Evolutionary conservation across 1,140 invertebrate species (phyloP).

Genomic region (Danaus plexippus): DNA sequence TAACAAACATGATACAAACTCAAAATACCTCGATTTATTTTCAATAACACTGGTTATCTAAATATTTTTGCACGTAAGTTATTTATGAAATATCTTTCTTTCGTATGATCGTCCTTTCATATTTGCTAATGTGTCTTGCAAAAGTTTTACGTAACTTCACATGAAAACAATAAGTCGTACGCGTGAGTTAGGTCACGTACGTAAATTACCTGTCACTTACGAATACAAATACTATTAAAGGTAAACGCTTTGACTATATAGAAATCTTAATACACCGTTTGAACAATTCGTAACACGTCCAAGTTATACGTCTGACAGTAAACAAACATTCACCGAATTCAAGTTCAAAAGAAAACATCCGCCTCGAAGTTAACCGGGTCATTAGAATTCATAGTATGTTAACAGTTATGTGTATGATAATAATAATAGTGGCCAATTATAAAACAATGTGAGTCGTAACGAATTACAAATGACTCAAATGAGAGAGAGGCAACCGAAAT

Average conservation of each 20-base stretch:
- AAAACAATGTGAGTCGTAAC: slow-evolving; percentile 21
- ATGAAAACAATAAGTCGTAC: slow-evolving; percentile 1
- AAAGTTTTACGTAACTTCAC: too few species aligned
- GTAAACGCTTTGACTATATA: slow-evolving; percentile 6
- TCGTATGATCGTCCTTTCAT: too few species aligned
- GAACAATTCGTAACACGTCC: slow-evolving; percentile 1
- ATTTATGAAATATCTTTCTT: too few species aligned
- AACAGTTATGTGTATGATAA: slow-evolving; percentile 14
- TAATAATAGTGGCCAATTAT: slow-evolving; percentile 22
- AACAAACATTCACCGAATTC: slow-evolving; percentile 7
- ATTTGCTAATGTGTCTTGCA: too few species aligned
- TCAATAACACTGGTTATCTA: too few species aligned
- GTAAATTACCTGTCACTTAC: too few species aligned
- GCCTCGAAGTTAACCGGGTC: slow-evolving; percentile 4
- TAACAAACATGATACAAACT: too few species aligned
- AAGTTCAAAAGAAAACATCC: slow-evolving; percentile 10
- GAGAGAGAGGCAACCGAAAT: slow-evolving; percentile 39
- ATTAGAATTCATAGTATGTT: slow-evolving; percentile 12
- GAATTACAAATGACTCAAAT: slow-evolving; percentile 30
- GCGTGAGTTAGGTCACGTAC: slow-evolving; percentile 31
- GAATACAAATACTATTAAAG: too few species aligned
- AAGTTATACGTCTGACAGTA: neutral
- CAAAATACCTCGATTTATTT: too few species aligned
- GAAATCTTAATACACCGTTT: slow-evolving; percentile 2
- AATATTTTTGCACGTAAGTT: too few species aligned